These are phyloP conservation scores for Poecilia gillii DNA, from an alignment of 2,797 vertebrate species.

Conservation along the genomic window DNA sequence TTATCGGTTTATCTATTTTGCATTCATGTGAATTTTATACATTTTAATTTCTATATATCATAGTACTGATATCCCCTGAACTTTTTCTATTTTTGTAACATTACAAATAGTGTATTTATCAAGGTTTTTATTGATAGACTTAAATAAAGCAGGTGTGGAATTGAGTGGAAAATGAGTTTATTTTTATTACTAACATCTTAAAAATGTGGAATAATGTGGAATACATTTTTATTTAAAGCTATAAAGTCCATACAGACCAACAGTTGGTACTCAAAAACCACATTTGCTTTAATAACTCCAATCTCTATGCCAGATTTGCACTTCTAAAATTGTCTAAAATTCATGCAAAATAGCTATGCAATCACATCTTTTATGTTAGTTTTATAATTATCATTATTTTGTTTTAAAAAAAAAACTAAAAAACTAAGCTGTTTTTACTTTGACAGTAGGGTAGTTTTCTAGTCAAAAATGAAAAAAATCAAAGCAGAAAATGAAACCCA, in stretches of 20 bases:
- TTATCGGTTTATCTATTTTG: background rate
- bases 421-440: background rate
- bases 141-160: background rate
- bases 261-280: background rate
- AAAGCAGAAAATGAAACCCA: background rate
- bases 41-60: background rate
- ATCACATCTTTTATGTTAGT: background rate
- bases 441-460: background rate
- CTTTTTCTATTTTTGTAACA: background rate
- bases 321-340: background rate
- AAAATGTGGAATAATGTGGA: background rate
- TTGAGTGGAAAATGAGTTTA: background rate
- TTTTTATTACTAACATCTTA: too few species aligned
- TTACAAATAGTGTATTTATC: background rate
- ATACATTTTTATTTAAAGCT: background rate
- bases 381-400: background rate
- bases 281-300: background rate
- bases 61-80: background rate
- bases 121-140: background rate
- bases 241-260: background rate
- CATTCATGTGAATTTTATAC: background rate
- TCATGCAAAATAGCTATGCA: background rate
- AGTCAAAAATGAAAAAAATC: background rate
- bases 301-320: background rate
- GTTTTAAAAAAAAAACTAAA: too few species aligned